phyloP scores from a whole-genome alignment of 2,797 vertebrate genomes.

The Poecile montanus region DNA sequence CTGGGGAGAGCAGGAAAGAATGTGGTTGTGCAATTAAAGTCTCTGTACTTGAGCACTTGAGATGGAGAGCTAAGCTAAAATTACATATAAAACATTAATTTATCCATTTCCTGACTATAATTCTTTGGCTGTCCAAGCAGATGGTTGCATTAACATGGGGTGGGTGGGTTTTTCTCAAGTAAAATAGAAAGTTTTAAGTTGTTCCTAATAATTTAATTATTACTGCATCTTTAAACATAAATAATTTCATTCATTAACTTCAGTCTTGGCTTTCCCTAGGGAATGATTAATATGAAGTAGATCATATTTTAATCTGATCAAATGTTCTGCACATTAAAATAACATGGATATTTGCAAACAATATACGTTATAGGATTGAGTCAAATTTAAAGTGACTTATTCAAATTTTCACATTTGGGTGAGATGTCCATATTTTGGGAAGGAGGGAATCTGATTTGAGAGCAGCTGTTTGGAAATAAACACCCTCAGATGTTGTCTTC shows the following conservation, averaged over 20 bases:
- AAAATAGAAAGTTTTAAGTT: not conserved
- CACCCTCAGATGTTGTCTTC: not conserved
- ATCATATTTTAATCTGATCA: not conserved
- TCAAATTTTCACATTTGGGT: not conserved
- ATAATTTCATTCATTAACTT: not conserved
- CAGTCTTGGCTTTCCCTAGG: not conserved
- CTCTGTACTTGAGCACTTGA: not conserved
- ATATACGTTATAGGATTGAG: not conserved
- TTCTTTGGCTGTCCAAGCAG: not conserved
- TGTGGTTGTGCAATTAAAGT: conserved; percentile 13
- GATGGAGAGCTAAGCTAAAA: conserved; percentile 11
- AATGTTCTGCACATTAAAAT: not conserved
- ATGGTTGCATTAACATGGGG: not conserved
- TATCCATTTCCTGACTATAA: not conserved
- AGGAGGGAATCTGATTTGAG: not conserved
- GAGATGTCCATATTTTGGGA: not conserved
- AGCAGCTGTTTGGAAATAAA: conserved; percentile 15
- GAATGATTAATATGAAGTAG: not conserved
- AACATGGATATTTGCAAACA: not conserved
- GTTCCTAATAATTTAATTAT: not conserved
- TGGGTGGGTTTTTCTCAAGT: not conserved
- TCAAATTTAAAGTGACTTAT: not conserved
- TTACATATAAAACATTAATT: not conserved
- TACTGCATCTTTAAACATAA: not conserved
- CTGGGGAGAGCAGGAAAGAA: conserved; percentile 30